Base-by-base conservation (phyloP, 2,113 vertebrate genomes). In the Megaceryle torquata region DNA sequence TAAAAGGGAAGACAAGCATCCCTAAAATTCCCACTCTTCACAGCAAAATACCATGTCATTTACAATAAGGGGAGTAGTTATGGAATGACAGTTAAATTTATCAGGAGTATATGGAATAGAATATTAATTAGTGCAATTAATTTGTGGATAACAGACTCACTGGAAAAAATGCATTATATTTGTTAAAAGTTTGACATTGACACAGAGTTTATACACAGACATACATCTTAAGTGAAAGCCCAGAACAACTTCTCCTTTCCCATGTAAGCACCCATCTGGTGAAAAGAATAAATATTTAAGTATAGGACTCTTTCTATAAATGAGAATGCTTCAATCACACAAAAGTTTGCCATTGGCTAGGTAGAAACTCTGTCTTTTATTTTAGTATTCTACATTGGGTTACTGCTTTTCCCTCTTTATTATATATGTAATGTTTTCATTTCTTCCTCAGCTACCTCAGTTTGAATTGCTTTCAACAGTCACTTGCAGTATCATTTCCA, bases 271-370 rank as follows among this genome's bases (percentile, higher is more conserved):
- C 15, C 16, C 39, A 46, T n/a, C 35, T 97, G 29, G 26, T 46
- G 70, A 93, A 96, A 96, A 71, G 53, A 96, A 93, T 8, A 51
- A 86, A 85, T 89, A 61, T 43, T 69, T 60, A 63, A 86, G 60
- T 16, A 19, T 48, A 68, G 39, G 33, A 5, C 20, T 21, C 15
- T 72, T 76, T 78, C 51, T 43, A 57, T 74, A 76, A 89, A 76
- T 39, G n/a, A 53, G 41, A 39, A 44, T 63, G 28, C 18, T 93
- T 29, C 74, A 25, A 86, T 13, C 18, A 63, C 13, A 57, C 67
- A 75, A 28, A 94, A 3, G 10, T 67, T 72, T 90, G 29, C 69
- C 22, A 35, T 53, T 37, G 46, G 33, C 5, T 65, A 5, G 11
- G 6, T 26, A 56, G 43, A 54, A 11, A 71, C 33, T 39, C 11